phyloP scores from a whole-genome alignment of 64 coral and sea anemone species.

The Acropora yongei region DNA sequence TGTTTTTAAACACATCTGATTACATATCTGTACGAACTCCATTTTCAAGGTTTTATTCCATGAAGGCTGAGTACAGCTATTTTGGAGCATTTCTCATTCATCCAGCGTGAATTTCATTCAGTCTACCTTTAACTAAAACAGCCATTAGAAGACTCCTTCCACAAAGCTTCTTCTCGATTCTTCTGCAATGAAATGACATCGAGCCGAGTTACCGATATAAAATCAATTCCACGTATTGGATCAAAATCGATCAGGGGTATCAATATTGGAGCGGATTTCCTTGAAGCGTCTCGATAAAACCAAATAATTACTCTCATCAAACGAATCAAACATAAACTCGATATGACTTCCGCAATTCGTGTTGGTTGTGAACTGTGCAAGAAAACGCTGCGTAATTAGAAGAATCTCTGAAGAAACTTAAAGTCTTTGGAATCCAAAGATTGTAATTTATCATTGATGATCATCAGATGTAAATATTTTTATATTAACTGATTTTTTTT shows the following conservation, averaged over 20 bases:
- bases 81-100: slow-evolving; percentile 64
- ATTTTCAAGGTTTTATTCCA: neutral
- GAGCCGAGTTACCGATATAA: no score
- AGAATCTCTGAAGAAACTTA: neutral
- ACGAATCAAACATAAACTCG: no score
- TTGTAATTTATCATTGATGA: neutral
- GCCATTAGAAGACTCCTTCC: neutral
- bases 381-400: neutral
- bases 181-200: no score
- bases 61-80: slow-evolving; percentile 56
- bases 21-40: slow-evolving; percentile 36
- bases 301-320: no score
- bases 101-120: neutral
- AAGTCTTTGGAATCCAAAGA: slow-evolving; percentile 36
- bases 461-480: neutral
- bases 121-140: neutral
- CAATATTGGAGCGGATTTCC: neutral
- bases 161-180: no score
- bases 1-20: slow-evolving; percentile 31
- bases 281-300: no score
- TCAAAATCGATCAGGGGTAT: neutral
- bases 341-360: no score
- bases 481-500: neutral
- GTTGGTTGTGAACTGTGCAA: no score
- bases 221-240: neutral